These are phyloP conservation scores for Cremastinae sp. DNA, from an alignment of 2,888 invertebrate genomes.

Conservation along the genomic window DNA sequence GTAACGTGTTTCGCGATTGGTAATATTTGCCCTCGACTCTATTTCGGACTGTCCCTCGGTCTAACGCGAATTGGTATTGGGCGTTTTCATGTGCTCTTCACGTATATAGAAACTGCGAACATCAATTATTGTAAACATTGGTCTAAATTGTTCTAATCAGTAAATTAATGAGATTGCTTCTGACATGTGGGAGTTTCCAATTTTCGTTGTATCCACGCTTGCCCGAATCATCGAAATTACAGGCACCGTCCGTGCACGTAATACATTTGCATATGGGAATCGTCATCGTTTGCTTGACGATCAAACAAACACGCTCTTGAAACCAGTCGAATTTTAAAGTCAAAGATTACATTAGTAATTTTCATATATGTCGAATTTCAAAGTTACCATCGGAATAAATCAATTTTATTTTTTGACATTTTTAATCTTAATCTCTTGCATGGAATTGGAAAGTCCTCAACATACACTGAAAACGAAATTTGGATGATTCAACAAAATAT, in stretches of 20 bases:
- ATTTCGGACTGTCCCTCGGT: conserved; percentile 12
- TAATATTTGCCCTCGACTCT: conserved; percentile 31
- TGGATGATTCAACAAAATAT: no score
- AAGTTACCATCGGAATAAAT: no score
- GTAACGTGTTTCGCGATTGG: neutral
- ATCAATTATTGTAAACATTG: conserved; percentile 69
- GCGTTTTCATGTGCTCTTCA: neutral
- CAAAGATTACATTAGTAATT: no score
- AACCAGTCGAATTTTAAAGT: neutral
- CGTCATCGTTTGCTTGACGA: neutral
- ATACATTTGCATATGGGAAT: neutral
- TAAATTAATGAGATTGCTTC: conserved; percentile 61
- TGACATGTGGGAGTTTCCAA: conserved; percentile 8
- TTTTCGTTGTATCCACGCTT: conserved; percentile 44
- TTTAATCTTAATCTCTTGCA: no score
- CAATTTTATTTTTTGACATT: no score
- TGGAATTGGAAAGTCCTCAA: no score
- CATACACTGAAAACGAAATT: no score
- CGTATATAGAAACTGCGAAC: conserved; percentile 29
- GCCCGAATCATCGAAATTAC: conserved; percentile 3
- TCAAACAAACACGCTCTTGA: conserved; percentile 14
- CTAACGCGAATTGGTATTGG: conserved; percentile 11
- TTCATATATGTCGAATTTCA: no score
- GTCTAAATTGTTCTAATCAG: conserved; percentile 68
- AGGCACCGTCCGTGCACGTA: neutral